A percentile compares a stretch with the other conserved stretches of the same genome.
Evolutionary conservation across 2,797 vertebrate species (phyloP).

Genomic region (Intellagama lesueurii): DNA sequence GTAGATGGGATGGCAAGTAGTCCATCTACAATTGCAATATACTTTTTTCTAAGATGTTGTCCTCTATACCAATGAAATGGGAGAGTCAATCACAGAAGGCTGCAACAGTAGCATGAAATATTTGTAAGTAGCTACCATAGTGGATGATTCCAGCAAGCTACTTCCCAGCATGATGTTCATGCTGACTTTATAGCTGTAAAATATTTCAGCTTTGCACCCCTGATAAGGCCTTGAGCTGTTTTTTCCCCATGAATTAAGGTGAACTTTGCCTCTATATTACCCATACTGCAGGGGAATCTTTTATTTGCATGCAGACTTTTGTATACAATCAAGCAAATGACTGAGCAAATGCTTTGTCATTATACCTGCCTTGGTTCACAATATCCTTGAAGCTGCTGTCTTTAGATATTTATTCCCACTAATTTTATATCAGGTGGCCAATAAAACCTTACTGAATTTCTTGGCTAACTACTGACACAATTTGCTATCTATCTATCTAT

Average conservation of each 20-base stretch:
- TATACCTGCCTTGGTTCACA: conserved; percentile 39
- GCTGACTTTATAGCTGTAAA: no score
- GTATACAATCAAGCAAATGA: background rate
- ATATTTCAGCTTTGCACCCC: background rate
- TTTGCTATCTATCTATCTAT: background rate
- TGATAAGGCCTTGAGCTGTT: conserved; percentile 63
- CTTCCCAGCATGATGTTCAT: no score
- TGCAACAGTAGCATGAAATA: background rate
- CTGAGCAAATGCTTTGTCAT: conserved; percentile 43
- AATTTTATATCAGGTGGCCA: no score
- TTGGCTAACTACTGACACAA: background rate
- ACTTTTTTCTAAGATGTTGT: background rate
- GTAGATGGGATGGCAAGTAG: background rate
- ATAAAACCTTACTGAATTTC: background rate
- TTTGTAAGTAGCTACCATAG: background rate
- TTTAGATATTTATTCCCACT: conserved; percentile 30
- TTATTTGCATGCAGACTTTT: conserved; percentile 51
- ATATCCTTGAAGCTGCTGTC: conserved; percentile 26
- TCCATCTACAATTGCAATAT: background rate
- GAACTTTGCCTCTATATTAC: conserved; percentile 62
- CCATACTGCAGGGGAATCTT: conserved; percentile 11
- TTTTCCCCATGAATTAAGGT: conserved; percentile 51
- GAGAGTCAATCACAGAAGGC: no score
- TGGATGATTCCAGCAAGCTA: background rate
- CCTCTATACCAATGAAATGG: background rate